Evolutionary conservation across 2,113 vertebrate genomes (phyloP), one percentile per base, ranked within the genome.

Genomic region (Phyllostomus discolor): DNA sequence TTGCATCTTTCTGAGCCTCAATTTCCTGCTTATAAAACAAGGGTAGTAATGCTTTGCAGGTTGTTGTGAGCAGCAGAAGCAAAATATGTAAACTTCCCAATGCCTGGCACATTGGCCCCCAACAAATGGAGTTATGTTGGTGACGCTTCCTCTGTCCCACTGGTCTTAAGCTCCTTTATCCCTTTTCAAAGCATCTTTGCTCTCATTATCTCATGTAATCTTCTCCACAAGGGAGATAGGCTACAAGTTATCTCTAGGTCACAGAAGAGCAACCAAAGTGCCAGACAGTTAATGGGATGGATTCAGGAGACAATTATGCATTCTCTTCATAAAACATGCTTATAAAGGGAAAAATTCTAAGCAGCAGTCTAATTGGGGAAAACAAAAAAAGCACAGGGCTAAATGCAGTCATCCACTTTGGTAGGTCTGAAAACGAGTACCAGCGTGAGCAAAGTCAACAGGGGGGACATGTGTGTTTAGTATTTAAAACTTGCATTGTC

Each of bases 271-370:
- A 76, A 59, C 64, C 66, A n/a, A 97, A 93, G 95, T 95, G 97
- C 83, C 90, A 97, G 97, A 97, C 97, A 82, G 92, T 72, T 94
- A 97, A 96, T 93, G 66, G 94, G 31, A 84, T 90, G 92, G 84
- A 91, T 97, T 93, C 20, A 83, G 79, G 94, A 95, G 79, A 91
- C 46, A 84, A 94, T 92, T 90, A 91, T 70, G 83, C 92, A 72
- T 97, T 93, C 94, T 93, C 66, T 87, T 93, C 85, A 92, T 96
- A 95, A 94, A 97, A 83, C 84, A 93, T 59, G 50, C 89, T 93
- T 86, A 84, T 62, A 82, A 95, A 87, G 70, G 73, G 64, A 89
- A 93, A 96, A 88, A 57, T 38, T 82, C n/a, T 75, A 75, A 83
- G 57, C 43, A 80, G 43, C 50, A 57, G 62, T 66, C 62, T 87